Base-by-base conservation (phyloP, 1,140 invertebrate genomes). In the Protaetia brevitarsis region DNA sequence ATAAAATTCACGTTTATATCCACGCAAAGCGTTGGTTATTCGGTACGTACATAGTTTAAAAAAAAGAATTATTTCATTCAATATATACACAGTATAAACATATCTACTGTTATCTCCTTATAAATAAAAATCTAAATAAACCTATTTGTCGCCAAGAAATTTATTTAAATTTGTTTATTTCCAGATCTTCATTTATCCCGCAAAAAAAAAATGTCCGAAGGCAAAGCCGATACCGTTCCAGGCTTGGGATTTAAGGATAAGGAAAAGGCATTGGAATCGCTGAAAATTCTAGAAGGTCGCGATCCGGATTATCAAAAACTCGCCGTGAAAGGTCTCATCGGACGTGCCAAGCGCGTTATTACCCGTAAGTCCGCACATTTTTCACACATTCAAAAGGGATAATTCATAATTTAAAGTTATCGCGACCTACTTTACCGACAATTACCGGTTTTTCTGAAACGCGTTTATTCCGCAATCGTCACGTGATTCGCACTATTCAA, bases 251-350 rank as follows among this genome's bases (percentile, higher is more conserved):
- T 87, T 74, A 88, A 88, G 73, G 86, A 88, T 73, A 84, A 84
- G 71, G 83, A 81, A 63, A 88, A 88, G 76, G 87, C 87, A 0
- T 74, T 82, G 67, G 87, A 88, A 69, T 88, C 87, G 0, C 74
- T 87, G 11, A 79, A 82, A 68, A 83, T 81, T 74, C 76, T 88
- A 63, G 82, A 86, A 71, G 86, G 85, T 2, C 76, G 86, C 31
- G 86, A 88, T 79, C 85, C 86, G 1, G 86, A 88, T 63, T 88
- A 88, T 73, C 86, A 87, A 74, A 82, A 81, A 69, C 70, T 88
- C 60, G 86, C 86, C 0, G 78, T 88, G 13, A 86, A 85, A 72
- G 86, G 86, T 4, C 75, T 88, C 2, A 82, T 88, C 56, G 85
- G 85, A 1, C 79, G 85, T 57, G 86, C 86, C 0, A 87, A 88